These are phyloP conservation scores for Catalaphyllia jardinei DNA, from an alignment of 64 coral and sea anemone species.

Conservation along the genomic window DNA sequence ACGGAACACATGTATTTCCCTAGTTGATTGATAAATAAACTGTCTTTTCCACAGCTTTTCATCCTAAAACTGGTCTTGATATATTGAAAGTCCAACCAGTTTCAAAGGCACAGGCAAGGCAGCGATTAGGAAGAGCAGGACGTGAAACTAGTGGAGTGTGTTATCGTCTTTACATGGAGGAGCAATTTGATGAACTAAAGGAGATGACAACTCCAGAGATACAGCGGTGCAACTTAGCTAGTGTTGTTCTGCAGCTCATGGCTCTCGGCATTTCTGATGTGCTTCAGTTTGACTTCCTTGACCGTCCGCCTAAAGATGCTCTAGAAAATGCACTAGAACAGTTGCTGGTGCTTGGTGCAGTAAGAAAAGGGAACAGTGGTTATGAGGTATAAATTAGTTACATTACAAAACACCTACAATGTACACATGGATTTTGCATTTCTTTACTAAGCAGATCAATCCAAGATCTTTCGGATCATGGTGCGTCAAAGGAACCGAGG, in stretches of 20 bases:
- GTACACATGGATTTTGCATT: no score
- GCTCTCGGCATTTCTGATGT: conserved; percentile 84
- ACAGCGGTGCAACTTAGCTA: conserved; percentile 84
- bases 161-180: conserved; percentile 94
- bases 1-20: no score
- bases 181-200: conserved; percentile 85
- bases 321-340: conserved; percentile 83
- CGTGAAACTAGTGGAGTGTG: conserved; percentile 87
- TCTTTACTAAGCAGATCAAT: no score
- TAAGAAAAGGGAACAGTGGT: conserved; percentile 50
- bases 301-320: conserved; percentile 68
- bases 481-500: no score
- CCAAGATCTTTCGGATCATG: no score
- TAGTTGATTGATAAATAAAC: not conserved
- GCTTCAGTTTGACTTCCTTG: conserved; percentile 88
- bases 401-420: no score
- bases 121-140: conserved; percentile 84
- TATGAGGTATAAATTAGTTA: conserved; percentile 50
- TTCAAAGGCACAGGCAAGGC: conserved; percentile 91
- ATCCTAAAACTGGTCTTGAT: conserved; percentile 95
- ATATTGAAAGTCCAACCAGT: conserved; percentile 90
- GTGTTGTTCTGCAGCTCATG: conserved; percentile 88
- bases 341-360: conserved; percentile 71
- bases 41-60: conserved; percentile 60
- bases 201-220: conserved; percentile 87